Evolutionary conservation across 1,140 invertebrate genomes (phyloP), one percentile per base, ranked within the genome.

Genomic region (Drosophila watanabei): DNA sequence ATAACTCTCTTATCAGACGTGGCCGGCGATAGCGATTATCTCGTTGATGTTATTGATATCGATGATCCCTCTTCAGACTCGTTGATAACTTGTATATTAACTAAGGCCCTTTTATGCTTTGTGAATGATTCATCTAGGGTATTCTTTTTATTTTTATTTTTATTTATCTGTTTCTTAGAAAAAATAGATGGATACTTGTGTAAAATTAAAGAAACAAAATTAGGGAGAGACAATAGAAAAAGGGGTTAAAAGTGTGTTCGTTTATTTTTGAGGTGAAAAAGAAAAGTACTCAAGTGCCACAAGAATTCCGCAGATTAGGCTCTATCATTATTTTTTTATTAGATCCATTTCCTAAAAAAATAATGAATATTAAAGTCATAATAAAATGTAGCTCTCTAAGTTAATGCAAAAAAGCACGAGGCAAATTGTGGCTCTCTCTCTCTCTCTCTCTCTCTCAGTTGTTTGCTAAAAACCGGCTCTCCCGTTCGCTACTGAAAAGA

Each of bases 21-120:
- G 48, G 62, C 37, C 35, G 5, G 13, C 32, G 66, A 70, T 70
- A 70, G 62, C 46, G 68, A 70, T 70, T 70, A 70, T 68, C 68
- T 58, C 20, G 28, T 14, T 58, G 65, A 11, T 66, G 1, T 37
- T 43, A 45, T 68, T 68, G 68, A 70, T 46, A 70, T 4, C n/a
- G 20, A 8, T 46, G 58, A 68, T 68, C 59, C 30, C 13, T 6
- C 13, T n/a, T 16, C 13, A 4, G 13, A 2, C 1, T 13, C 5
- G 20, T 16, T 41, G 30, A 45, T 35, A 33, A 65, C 45, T 43
- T 35, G 5, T 13, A 33, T 20, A 45, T 24, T 20, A 48, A 10
- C 16, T 39, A 24, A 1, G 33, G 8, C 13, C 32, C 52, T 35
- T 63, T 62, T 13, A 16, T 59, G 13, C 10, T 20, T 20, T 35